A percentile compares a stretch with the other conserved stretches of the same genome.
phyloP scores from a whole-genome alignment of 2,113 vertebrate species.

The Phasianus colchicus region DNA sequence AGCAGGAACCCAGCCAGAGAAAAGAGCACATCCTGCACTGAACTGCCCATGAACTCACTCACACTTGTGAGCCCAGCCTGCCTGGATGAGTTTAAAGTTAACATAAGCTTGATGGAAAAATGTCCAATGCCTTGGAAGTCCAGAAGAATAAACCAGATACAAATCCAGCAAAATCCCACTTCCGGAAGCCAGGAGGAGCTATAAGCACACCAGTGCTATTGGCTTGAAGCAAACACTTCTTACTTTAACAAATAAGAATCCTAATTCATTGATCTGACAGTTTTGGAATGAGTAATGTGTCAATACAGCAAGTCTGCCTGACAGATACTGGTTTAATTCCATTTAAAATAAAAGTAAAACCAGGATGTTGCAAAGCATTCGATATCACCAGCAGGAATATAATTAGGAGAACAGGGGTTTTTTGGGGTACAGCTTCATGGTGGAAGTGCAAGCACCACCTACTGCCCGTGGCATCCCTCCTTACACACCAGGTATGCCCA shows the following conservation, averaged over 20 bases:
- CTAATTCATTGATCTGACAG: background rate
- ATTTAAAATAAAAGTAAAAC: background rate
- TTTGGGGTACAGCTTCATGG: background rate
- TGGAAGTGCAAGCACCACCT: background rate
- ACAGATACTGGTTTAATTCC: background rate
- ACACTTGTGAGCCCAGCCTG: background rate
- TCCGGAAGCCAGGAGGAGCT: conserved; percentile 66
- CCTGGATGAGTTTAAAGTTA: background rate
- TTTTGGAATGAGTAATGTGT: background rate
- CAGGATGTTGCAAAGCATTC: fast-evolving
- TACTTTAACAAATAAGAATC: background rate
- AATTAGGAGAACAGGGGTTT: background rate
- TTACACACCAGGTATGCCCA: fast-evolving
- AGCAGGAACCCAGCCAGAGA: background rate
- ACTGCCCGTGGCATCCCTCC: background rate
- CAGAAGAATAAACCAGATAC: background rate
- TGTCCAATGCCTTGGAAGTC: background rate
- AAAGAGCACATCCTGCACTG: background rate
- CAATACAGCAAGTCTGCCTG: background rate
- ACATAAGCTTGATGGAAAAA: background rate
- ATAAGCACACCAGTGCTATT: background rate
- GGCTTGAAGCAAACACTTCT: background rate
- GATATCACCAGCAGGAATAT: background rate
- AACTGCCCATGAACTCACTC: fast-evolving
- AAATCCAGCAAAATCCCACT: conserved; percentile 6